These are phyloP conservation scores for Caenorhabditis doughertyi DNA, from an alignment of 2,888 invertebrate genomes.

Conservation along the genomic window DNA sequence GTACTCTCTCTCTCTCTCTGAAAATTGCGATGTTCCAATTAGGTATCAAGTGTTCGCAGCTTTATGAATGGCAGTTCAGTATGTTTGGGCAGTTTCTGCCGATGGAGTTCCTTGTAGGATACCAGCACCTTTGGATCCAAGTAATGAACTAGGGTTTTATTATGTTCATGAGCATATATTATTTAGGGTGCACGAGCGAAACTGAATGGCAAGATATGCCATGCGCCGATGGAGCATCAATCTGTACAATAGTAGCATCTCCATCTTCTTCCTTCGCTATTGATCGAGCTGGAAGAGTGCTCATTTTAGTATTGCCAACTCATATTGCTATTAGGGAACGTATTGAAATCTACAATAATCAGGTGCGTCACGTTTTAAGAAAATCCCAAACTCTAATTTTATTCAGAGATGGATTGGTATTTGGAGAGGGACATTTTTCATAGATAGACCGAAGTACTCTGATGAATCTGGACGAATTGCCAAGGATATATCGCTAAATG, in stretches of 20 bases:
- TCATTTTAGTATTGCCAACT: slow-evolving; percentile 61
- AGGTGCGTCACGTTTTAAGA: slow-evolving; percentile 31
- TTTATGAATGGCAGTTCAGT: slow-evolving; percentile 40
- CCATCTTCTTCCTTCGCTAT: slow-evolving; percentile 58
- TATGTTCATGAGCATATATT: not conserved
- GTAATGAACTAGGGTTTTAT: not conserved
- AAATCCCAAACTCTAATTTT: not conserved
- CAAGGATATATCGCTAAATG: slow-evolving; percentile 21
- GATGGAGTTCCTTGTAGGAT: slow-evolving; percentile 56
- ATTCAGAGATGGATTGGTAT: slow-evolving; percentile 66
- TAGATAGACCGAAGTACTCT: slow-evolving; percentile 63
- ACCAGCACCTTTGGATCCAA: slow-evolving; percentile 47
- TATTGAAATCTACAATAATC: slow-evolving; percentile 65
- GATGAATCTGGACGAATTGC: slow-evolving; percentile 41
- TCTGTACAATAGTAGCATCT: slow-evolving; percentile 46
- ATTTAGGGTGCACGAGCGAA: slow-evolving; percentile 53
- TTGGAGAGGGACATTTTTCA: slow-evolving; percentile 62
- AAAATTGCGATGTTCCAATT: not conserved
- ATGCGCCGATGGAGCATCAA: slow-evolving; percentile 27
- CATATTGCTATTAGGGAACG: slow-evolving; percentile 57
- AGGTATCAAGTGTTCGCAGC: not conserved
- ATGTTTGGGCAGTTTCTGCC: slow-evolving; percentile 60
- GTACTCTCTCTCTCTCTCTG: no score
- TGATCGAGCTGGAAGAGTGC: slow-evolving; percentile 59
- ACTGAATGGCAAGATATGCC: slow-evolving; percentile 62